These are phyloP conservation scores for Spea multiplicata DNA, from an alignment of 2,113 vertebrate species.

Conservation along the genomic window DNA sequence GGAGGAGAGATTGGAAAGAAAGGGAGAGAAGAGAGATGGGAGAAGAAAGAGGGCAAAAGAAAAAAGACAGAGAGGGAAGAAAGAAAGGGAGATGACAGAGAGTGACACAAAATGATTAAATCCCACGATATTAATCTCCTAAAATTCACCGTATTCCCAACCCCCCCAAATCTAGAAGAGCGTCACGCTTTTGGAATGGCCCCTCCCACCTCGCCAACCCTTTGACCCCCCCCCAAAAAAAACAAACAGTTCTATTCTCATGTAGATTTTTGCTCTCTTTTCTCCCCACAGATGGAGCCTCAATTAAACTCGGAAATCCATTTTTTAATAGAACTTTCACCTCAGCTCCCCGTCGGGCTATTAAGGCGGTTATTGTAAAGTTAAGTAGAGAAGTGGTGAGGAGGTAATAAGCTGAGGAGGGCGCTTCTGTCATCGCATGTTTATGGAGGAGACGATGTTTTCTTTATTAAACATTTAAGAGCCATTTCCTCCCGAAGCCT, in stretches of 20 bases:
- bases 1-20: no score
- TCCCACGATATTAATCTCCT: no score
- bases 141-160: no score
- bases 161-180: no score
- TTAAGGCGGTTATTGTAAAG: conserved; percentile 68
- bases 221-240: conserved; percentile 27
- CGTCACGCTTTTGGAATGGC: no score
- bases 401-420: conserved; percentile 60
- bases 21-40: no score
- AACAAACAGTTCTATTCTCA: no score
- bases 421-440: conserved; percentile 60
- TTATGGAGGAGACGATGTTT: conserved; percentile 61
- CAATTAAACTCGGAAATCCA: conserved; percentile 67
- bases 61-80: no score
- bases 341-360: conserved; percentile 64
- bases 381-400: conserved; percentile 62
- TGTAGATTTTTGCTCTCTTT: background rate
- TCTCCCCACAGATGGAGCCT: conserved; percentile 59
- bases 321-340: conserved; percentile 67
- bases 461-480: conserved; percentile 68
- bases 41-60: no score
- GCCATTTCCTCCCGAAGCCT: conserved; percentile 58
- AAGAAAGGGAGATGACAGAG: no score
- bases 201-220: no score
- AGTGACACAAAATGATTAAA: no score